These are phyloP conservation scores for Craseonycteris thonglongyai DNA, from an alignment of 2,113 vertebrate species.

Conservation along the genomic window DNA sequence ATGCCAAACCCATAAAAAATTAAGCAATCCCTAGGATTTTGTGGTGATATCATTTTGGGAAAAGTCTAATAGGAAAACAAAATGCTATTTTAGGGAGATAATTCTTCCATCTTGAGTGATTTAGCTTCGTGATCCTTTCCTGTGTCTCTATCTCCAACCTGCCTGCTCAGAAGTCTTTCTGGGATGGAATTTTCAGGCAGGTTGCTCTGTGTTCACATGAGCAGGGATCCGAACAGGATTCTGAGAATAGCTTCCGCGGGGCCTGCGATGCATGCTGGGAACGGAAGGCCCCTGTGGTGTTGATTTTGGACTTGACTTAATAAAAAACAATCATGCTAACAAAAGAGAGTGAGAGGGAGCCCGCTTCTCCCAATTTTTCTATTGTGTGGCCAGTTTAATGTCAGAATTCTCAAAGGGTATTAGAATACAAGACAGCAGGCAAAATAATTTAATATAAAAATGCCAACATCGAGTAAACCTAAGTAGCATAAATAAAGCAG, in stretches of 20 bases:
- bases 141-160: neutral
- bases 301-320: conserved; percentile 65
- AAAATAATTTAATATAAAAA: conserved; percentile 59
- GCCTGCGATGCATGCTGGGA: conserved; percentile 2
- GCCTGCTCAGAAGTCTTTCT: neutral
- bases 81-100: neutral
- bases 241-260: neutral
- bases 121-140: neutral
- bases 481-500: conserved; percentile 43
- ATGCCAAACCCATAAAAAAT: conserved; percentile 33
- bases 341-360: conserved; percentile 37
- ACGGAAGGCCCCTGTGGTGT: conserved; percentile 59
- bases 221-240: neutral
- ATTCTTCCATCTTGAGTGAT: neutral
- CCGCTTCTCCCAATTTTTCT: conserved; percentile 49
- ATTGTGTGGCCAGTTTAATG: conserved; percentile 53
- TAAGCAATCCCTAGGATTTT: conserved; percentile 37
- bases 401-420: conserved; percentile 43
- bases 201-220: neutral
- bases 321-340: conserved; percentile 63
- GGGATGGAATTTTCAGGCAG: neutral
- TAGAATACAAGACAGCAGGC: conserved; percentile 50
- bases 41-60: conserved; percentile 14
- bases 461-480: conserved; percentile 8
- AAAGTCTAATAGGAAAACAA: neutral